These are phyloP conservation scores for Cryptoblepharus egeriae DNA, from an alignment of 2,797 vertebrate species.

Conservation along the genomic window DNA sequence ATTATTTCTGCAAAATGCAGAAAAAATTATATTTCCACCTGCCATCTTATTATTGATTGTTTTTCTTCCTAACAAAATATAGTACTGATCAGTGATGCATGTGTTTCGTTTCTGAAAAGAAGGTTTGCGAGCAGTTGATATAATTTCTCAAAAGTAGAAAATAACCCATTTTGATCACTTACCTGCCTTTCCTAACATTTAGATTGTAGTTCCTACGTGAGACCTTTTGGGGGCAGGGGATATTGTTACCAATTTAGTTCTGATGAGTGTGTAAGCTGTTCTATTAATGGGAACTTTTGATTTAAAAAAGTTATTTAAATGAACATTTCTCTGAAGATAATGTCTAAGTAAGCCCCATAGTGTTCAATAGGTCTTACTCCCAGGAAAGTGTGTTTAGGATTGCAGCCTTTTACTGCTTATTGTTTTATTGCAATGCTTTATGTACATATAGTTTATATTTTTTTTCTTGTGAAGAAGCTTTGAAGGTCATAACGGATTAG, in stretches of 20 bases:
- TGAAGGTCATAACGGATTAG: background rate
- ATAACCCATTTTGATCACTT: background rate
- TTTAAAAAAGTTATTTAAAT: background rate
- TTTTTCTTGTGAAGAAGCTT: background rate
- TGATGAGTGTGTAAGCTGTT: background rate
- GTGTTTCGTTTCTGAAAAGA: background rate
- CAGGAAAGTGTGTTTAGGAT: too few species aligned
- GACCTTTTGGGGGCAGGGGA: too few species aligned
- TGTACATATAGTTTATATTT: background rate
- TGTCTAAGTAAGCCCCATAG: too few species aligned
- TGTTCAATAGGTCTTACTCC: too few species aligned
- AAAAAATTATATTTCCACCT: background rate
- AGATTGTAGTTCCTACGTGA: background rate
- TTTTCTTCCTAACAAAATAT: background rate
- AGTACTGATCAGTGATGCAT: background rate
- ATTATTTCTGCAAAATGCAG: background rate
- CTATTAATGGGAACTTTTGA: background rate
- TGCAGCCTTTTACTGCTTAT: background rate
- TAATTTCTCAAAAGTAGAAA: background rate
- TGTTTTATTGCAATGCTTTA: background rate
- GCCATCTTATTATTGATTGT: rapidly evolving
- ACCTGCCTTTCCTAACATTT: background rate
- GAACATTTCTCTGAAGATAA: background rate
- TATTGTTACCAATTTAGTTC: too few species aligned
- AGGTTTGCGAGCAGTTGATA: background rate